Conservation (phyloP, 2,888 invertebrate species). For the Lasioglossum vierecki region DNA sequence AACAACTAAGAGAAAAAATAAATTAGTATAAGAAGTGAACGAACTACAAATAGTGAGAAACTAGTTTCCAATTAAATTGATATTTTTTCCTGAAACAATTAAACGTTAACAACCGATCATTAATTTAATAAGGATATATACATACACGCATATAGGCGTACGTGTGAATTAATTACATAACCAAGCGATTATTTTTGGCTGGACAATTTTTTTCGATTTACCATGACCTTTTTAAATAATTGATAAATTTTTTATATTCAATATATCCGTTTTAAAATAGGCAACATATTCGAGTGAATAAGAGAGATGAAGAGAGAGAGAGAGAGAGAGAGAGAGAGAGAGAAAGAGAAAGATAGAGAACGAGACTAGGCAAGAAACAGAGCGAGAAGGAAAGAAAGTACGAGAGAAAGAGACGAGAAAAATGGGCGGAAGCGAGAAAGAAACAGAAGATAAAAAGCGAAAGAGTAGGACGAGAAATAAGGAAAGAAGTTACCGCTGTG, state of each 20-base stretch:
- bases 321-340: constrained; percentile 35
- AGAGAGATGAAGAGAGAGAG: constrained; percentile 28
- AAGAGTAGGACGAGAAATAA: constrained; percentile 38
- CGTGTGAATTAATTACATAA: constrained; percentile 46
- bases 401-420: constrained; percentile 40
- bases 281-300: constrained; percentile 24
- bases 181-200: constrained; percentile 7
- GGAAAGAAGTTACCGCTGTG: constrained; percentile 91
- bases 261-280: constrained; percentile 23
- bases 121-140: constrained; percentile 18
- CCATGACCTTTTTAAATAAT: constrained; percentile 6
- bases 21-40: constrained; percentile 10
- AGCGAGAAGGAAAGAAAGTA: constrained; percentile 36
- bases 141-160: not conserved
- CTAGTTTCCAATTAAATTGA: constrained; percentile 37
- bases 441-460: constrained; percentile 49
- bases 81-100: not conserved
- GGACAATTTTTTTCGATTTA: constrained; percentile 17
- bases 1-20: not conserved
- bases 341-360: constrained; percentile 40
- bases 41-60: constrained; percentile 12
- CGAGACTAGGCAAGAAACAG: constrained; percentile 48
- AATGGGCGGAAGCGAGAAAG: constrained; percentile 54
- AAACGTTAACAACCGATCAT: constrained; percentile 21
- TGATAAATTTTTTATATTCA: constrained; percentile 5